Conservation (phyloP, 1,140 invertebrate genomes). For the Aphaenogaster rudis region DNA sequence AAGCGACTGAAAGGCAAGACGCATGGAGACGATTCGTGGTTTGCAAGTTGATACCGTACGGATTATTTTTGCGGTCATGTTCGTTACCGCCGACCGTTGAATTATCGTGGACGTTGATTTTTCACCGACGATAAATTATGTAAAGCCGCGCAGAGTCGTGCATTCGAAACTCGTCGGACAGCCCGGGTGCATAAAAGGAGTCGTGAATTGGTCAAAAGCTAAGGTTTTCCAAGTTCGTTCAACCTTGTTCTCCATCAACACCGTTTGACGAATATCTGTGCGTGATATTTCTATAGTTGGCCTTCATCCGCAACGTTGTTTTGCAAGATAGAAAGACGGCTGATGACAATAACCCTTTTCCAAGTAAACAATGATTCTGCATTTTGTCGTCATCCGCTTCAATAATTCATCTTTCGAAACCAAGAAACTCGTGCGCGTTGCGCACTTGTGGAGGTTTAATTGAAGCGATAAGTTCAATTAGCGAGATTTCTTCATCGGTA, state of each 20-base stretch:
- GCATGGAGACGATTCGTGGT: background rate
- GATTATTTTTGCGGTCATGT: conserved; percentile 54
- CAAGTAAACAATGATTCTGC: background rate
- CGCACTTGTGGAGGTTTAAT: background rate
- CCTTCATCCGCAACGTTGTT: background rate
- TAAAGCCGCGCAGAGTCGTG: background rate
- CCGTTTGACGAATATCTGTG: background rate
- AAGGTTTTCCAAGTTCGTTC: background rate
- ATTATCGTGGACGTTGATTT: conserved; percentile 22
- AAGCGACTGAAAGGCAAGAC: conserved; percentile 13
- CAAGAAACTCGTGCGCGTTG: background rate
- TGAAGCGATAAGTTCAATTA: conserved; percentile 24
- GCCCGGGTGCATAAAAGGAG: background rate
- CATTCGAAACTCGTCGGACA: background rate
- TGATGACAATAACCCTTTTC: background rate
- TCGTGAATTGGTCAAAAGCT: background rate
- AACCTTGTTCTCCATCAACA: background rate
- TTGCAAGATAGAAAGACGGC: background rate
- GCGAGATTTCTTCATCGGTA: background rate
- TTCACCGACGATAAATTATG: conserved; percentile 35
- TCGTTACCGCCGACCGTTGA: conserved; percentile 17
- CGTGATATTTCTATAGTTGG: background rate
- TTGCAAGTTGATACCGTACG: conserved; percentile 3
- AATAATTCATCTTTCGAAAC: background rate
- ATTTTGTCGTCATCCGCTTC: background rate